Base-by-base conservation (phyloP, 1,140 invertebrate species). In the Diorhabda sublineata region DNA sequence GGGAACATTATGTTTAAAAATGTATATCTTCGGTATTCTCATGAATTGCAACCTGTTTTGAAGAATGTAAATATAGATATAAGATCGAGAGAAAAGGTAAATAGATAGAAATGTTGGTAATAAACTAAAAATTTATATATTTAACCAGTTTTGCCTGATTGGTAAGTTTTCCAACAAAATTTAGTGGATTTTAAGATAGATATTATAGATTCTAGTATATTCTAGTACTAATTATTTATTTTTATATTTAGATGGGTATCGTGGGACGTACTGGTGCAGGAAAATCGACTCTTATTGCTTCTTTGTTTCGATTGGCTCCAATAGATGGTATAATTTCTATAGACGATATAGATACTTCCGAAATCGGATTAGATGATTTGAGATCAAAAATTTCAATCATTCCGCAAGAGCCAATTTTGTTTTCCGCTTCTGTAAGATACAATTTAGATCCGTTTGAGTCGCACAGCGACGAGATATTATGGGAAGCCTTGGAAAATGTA, bases 361-460 rank as follows among this genome's bases (percentile, higher is more conserved):
- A 76, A 2, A 80, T 95, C 47, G 86, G 88, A 0, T 78, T 96
- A 5, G 85, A 88, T 63, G 85, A 89, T n/a, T 81, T 96, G 2
- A 83, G 94, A 61, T 84, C 85, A 2, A 86, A 87, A 64, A 88
- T 96, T 11, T 90, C 91, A 2, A 92, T 94, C 56, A 93, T 95
- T 72, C 94, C 94, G 4, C 93, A 96, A 82, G 90, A 89, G 69
- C 92, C 92, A 2, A 87, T 94, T 2, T 81, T 96, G 0, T 96
- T 96, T 79, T 91, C 89, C 4, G 90, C 88, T 7, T 68, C 58
- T 41, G 63, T 66, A 5, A 83, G 94, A n/a, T 91, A 91, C 72
- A 96, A 96, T 81, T 82, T 96, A 52, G 94, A 96, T 83, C 94
- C 94, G 2, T 94, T 94, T 76, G 84, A 87, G 42, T 84, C 87